Conservation (phyloP, 2,888 invertebrate species). For the Drosophila rellima region DNA sequence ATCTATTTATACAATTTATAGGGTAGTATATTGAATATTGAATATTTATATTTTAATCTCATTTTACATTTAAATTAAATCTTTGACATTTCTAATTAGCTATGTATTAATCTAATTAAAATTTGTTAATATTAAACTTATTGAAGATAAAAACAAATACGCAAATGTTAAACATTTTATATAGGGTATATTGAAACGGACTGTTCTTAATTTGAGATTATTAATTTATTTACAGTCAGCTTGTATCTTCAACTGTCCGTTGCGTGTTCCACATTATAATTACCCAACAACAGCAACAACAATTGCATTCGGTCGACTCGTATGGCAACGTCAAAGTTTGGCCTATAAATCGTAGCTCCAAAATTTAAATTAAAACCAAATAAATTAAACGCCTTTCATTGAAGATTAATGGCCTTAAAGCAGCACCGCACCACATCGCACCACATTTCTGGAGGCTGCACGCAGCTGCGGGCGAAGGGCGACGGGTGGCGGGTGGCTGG, state of each 20-base stretch:
- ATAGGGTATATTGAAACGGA: conserved; percentile 15
- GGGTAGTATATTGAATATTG: not conserved
- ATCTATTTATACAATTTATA: conserved; percentile 27
- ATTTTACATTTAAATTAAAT: too few species aligned
- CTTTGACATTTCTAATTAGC: not conserved
- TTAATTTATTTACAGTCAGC: conserved; percentile 35
- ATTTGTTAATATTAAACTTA: too few species aligned
- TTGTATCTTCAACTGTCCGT: conserved; percentile 55
- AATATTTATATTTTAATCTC: not conserved
- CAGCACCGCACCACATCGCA: conserved; percentile 26
- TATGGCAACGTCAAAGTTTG: conserved; percentile 72
- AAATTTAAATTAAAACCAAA: conserved; percentile 82
- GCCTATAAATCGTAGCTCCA: conserved; percentile 79
- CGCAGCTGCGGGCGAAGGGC: conserved; percentile 7
- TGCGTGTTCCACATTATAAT: conserved; percentile 74
- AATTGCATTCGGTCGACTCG: conserved; percentile 55
- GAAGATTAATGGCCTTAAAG: conserved; percentile 81
- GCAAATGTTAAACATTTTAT: not conserved
- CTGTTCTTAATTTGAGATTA: not conserved
- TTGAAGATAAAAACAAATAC: too few species aligned
- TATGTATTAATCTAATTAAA: too few species aligned
- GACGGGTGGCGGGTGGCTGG: too few species aligned
- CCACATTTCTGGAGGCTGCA: conserved; percentile 35
- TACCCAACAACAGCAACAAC: conserved; percentile 51
- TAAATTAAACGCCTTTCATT: conserved; percentile 83